phyloP scores from a whole-genome alignment of 2,888 invertebrate genomes.

The Liposcelis brunnea region DNA sequence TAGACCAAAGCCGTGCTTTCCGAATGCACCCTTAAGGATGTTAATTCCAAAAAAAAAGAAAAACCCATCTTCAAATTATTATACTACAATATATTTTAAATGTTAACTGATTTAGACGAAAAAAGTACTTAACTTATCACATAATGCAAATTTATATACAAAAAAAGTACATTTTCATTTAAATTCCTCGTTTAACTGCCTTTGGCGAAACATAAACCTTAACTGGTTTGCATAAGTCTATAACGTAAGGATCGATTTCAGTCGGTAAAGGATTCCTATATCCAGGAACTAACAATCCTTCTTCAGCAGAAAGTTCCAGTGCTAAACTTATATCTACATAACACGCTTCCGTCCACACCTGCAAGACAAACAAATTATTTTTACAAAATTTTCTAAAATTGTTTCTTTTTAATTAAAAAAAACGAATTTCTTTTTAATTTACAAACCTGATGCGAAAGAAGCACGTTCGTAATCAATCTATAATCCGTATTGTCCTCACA shows the following conservation, averaged over 20 bases:
- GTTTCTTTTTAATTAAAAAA: background rate
- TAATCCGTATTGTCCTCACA: conserved; percentile 30
- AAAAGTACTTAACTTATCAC: no score
- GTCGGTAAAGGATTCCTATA: conserved; percentile 25
- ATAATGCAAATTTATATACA: no score
- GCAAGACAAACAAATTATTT: background rate
- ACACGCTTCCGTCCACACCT: conserved; percentile 79
- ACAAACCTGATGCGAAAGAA: conserved; percentile 70
- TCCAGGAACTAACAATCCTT: conserved; percentile 27
- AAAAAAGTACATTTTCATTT: conserved; percentile 19
- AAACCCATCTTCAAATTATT: no score
- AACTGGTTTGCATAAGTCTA: conserved; percentile 73
- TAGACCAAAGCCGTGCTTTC: no score
- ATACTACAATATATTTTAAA: no score
- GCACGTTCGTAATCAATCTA: conserved; percentile 66
- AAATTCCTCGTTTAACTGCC: conserved; percentile 67
- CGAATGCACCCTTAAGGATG: no score
- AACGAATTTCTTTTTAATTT: no score
- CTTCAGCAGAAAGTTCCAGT: conserved; percentile 48
- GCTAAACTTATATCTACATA: conserved; percentile 75
- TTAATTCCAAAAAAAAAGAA: no score
- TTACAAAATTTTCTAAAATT: background rate
- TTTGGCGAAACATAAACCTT: conserved; percentile 77
- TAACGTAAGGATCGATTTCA: conserved; percentile 36
- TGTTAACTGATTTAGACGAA: no score